Conservation (phyloP, 2,113 vertebrate genomes). For the Heterochromis multidens region DNA sequence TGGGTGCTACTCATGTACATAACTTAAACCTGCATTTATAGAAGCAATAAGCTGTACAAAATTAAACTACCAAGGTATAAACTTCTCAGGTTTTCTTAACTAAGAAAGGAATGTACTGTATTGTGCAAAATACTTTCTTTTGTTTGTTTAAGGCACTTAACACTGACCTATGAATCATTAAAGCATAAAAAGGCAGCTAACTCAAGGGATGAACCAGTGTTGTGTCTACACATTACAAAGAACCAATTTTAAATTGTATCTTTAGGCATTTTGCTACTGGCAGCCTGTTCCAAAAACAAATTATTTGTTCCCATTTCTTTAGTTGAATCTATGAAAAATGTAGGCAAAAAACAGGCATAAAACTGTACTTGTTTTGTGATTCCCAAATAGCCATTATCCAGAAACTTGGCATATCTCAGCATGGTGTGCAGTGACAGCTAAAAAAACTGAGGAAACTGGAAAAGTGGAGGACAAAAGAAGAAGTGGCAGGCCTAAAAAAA, state of each 20-base stretch:
- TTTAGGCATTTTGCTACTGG: neutral
- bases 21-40: too few relatives aligned
- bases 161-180: neutral
- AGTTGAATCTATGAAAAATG: neutral
- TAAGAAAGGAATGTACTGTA: too few relatives aligned
- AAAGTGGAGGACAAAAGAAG: neutral
- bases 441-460: neutral
- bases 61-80: too few relatives aligned
- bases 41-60: too few relatives aligned
- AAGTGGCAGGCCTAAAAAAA: neutral
- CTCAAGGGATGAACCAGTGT: neutral
- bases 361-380: neutral
- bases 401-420: neutral
- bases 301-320: neutral
- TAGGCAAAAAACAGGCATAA: too few relatives aligned
- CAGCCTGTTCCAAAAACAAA: neutral
- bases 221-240: neutral
- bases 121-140: neutral
- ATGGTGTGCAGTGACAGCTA: neutral
- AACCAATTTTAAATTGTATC: neutral
- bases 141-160: neutral
- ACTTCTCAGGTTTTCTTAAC: too few relatives aligned
- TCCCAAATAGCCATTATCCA: neutral
- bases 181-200: neutral
- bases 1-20: too few relatives aligned